Evolutionary conservation across 1,140 invertebrate species (phyloP).

Genomic region (Listronotus bonariensis): DNA sequence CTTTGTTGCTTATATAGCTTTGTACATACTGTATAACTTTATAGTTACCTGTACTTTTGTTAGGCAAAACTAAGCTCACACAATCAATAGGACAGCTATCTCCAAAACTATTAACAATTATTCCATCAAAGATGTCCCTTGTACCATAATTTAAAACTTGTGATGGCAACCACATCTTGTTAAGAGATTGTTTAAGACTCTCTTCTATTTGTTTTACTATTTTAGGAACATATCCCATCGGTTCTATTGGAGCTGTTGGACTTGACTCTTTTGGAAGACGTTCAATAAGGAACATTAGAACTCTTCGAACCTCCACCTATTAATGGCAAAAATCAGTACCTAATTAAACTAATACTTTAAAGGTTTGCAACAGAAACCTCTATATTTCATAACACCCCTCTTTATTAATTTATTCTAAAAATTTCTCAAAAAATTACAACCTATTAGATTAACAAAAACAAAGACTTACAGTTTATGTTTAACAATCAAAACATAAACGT

Average conservation of each 20-base stretch:
- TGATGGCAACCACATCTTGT: constrained; percentile 48
- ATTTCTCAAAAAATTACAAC: too few species aligned
- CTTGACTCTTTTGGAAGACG: constrained; percentile 81
- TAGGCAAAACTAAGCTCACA: constrained; percentile 30
- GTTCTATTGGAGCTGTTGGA: constrained; percentile 57
- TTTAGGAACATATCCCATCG: constrained; percentile 48
- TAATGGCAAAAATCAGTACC: background rate
- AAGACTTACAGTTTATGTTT: too few species aligned
- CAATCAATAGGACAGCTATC: constrained; percentile 42
- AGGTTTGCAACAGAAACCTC: too few species aligned
- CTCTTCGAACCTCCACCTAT: constrained; percentile 73
- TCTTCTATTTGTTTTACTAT: constrained; percentile 48
- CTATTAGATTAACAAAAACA: too few species aligned
- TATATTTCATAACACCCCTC: too few species aligned
- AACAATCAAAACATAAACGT: too few species aligned
- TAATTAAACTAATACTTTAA: too few species aligned
- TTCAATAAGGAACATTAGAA: constrained; percentile 92
- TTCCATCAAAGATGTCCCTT: constrained; percentile 30
- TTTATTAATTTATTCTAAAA: too few species aligned
- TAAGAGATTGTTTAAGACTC: constrained; percentile 42
- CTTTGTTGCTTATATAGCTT: too few species aligned
- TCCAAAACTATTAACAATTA: constrained; percentile 47
- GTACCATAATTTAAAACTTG: constrained; percentile 42
- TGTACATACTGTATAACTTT: too few species aligned
- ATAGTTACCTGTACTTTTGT: constrained; percentile 5